phyloP scores from a whole-genome alignment of 2,888 invertebrate genomes.

The Macrostomum cliftonense region DNA sequence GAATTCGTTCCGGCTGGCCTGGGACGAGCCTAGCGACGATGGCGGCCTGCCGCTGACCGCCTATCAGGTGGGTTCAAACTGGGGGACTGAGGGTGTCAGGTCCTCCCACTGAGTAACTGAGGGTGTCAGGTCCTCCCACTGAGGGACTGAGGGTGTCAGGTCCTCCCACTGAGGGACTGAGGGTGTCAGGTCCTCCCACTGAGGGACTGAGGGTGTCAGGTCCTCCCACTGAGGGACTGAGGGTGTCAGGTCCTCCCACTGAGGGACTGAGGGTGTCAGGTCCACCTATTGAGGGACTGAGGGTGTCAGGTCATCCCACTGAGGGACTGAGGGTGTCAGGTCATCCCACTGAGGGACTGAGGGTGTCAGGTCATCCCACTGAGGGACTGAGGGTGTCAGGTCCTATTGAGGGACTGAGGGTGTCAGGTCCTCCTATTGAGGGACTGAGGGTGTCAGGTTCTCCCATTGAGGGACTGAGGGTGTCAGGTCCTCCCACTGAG shows the following conservation, averaged over 20 bases:
- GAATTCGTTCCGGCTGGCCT: conserved; percentile 1
- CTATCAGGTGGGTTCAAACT: conserved; percentile 55
- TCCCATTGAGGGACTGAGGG: conserved; percentile 10
- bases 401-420: conserved; percentile 45
- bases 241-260: too few species aligned
- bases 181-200: too few species aligned
- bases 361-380: conserved; percentile 10
- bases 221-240: conserved; percentile 20
- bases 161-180: conserved; percentile 20
- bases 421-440: conserved; percentile 7
- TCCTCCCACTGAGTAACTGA: conserved; percentile 1
- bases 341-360: not conserved
- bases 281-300: conserved; percentile 18
- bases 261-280: too few species aligned
- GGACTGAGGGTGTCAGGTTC: not conserved
- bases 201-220: too few species aligned
- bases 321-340: conserved; percentile 40
- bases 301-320: conserved; percentile 37
- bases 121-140: conserved; percentile 10
- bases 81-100: conserved; percentile 40
- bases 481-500: too few species aligned
- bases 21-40: conserved; percentile 52
- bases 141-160: too few species aligned
- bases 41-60: conserved; percentile 53
- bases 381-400: too few species aligned